Conservation (phyloP, 2,797 vertebrate genomes). For the Darevskia mixta region DNA sequence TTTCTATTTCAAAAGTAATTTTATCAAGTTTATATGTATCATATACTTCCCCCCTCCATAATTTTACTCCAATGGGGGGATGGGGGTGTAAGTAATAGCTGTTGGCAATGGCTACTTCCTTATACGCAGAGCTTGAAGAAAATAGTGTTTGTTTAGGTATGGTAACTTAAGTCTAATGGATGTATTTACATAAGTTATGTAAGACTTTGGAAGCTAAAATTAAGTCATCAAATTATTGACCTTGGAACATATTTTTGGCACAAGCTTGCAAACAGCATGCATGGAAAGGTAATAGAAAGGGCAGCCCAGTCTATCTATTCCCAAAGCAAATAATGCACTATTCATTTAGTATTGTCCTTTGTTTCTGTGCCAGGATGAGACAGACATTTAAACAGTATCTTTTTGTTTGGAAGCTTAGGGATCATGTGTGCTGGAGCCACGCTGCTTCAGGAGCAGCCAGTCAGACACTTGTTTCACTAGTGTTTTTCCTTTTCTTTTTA, state of each 20-base stretch:
- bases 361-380: conserved; percentile 38
- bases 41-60: too few relatives aligned
- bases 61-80: too few relatives aligned
- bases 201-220: not conserved
- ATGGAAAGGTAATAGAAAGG: not conserved
- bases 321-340: conserved; percentile 2
- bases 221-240: conserved; percentile 39
- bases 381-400: not conserved
- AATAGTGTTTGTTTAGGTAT: not conserved
- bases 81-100: not conserved
- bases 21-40: too few relatives aligned
- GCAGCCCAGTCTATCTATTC: conserved; percentile 24
- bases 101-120: not conserved
- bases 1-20: too few relatives aligned
- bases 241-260: conserved; percentile 26
- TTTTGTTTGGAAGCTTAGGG: conserved; percentile 28
- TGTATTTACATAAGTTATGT: not conserved
- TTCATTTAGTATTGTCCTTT: conserved; percentile 46
- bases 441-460: too few relatives aligned
- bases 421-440: not conserved
- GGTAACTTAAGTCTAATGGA: not conserved
- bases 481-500: conserved; percentile 26
- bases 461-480: not conserved
- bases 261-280: not conserved
- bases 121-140: not conserved